These are phyloP conservation scores for Seriola quinqueradiata DNA, from an alignment of 2,113 vertebrate genomes.

Conservation along the genomic window DNA sequence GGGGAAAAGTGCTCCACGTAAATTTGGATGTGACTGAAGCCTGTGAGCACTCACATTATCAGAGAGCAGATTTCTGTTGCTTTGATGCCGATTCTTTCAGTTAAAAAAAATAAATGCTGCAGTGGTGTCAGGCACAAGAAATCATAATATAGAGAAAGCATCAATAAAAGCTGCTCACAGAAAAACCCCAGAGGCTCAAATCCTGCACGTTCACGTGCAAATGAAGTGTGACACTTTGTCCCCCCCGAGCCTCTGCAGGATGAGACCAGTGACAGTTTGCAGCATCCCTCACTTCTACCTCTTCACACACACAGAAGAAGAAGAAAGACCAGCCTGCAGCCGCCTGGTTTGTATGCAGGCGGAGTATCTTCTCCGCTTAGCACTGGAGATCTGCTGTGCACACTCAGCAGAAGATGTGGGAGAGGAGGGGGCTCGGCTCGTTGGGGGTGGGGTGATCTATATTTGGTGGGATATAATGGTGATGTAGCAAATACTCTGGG, in stretches of 20 bases:
- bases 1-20: constrained; percentile 11
- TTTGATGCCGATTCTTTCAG: constrained; percentile 19
- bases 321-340: not conserved
- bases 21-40: constrained; percentile 18
- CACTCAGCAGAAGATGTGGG: constrained; percentile 55
- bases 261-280: constrained; percentile 4
- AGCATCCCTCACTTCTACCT: not conserved
- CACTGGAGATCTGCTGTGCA: constrained; percentile 34
- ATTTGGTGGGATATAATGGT: constrained; percentile 26
- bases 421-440: not conserved
- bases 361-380: constrained; percentile 25
- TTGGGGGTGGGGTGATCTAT: constrained; percentile 23
- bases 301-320: not conserved
- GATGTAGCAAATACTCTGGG: constrained; percentile 22
- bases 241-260: constrained; percentile 7
- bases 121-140: not conserved
- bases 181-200: not conserved
- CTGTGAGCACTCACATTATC: constrained; percentile 6
- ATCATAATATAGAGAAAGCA: not conserved
- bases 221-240: not conserved
- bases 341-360: constrained; percentile 61
- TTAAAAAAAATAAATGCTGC: constrained; percentile 9
- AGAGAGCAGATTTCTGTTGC: not conserved
- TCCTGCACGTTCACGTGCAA: not conserved
- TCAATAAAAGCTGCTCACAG: not conserved